phyloP scores from a whole-genome alignment of 2,113 vertebrate species.

The Bostrychus sinensis region DNA sequence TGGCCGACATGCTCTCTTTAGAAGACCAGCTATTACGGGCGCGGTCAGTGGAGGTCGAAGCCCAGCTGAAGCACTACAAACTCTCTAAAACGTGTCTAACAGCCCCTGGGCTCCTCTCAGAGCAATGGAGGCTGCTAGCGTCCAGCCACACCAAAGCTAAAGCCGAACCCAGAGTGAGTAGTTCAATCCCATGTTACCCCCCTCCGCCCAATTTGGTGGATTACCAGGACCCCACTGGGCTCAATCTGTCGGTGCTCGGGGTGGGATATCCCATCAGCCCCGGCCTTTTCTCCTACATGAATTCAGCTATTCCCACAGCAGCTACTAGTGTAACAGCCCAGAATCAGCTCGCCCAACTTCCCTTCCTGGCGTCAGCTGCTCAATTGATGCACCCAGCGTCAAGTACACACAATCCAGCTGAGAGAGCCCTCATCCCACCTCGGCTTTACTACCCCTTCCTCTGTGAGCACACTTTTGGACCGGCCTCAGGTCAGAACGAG shows the following conservation, averaged over 20 bases:
- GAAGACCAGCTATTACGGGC: constrained; percentile 79
- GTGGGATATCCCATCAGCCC: constrained; percentile 89
- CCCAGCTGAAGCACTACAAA: constrained; percentile 84
- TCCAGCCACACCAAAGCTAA: constrained; percentile 72
- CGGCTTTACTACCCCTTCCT: constrained; percentile 93
- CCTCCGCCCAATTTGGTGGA: constrained; percentile 84
- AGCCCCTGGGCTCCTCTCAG: constrained; percentile 77
- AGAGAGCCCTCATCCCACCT: constrained; percentile 81
- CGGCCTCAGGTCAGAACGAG: constrained; percentile 55
- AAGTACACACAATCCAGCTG: constrained; percentile 71
- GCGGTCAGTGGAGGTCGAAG: constrained; percentile 79
- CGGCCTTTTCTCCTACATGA: constrained; percentile 90
- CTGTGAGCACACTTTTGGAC: constrained; percentile 84
- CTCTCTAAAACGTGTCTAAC: constrained; percentile 81
- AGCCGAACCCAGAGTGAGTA: constrained; percentile 70
- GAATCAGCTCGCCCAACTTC: constrained; percentile 83
- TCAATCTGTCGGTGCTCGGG: constrained; percentile 91
- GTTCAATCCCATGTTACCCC: constrained; percentile 86
- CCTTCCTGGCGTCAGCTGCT: constrained; percentile 87
- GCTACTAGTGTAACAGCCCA: constrained; percentile 61
- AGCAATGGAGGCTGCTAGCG: constrained; percentile 86
- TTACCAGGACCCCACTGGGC: constrained; percentile 85
- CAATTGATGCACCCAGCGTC: constrained; percentile 85
- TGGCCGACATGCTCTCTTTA: constrained; percentile 84
- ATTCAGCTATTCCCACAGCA: constrained; percentile 80